These are phyloP conservation scores for Hystrix cristata DNA, from an alignment of 2,113 vertebrate genomes.

Conservation along the genomic window DNA sequence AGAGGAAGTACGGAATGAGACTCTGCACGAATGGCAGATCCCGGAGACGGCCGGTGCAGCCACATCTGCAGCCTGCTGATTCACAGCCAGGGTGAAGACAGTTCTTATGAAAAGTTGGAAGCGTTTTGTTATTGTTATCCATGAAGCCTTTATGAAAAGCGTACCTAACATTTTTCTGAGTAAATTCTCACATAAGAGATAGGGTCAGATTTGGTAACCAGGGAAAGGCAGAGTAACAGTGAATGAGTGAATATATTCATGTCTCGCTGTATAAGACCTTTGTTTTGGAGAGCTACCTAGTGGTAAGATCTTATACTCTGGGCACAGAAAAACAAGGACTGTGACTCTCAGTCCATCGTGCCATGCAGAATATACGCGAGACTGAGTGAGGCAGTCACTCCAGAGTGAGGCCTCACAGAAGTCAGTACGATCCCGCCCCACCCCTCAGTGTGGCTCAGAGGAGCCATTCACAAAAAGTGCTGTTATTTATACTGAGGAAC, in stretches of 20 bases:
- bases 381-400: not conserved
- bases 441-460: not conserved
- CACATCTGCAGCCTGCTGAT: not conserved
- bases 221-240: not conserved
- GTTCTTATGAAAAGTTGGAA: not conserved
- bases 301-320: not conserved
- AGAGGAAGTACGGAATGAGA: not conserved
- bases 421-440: rapidly evolving
- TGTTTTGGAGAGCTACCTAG: not conserved
- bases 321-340: not conserved
- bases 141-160: not conserved
- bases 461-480: not conserved
- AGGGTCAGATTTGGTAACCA: not conserved
- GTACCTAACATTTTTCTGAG: not conserved
- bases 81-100: not conserved
- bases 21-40: not conserved
- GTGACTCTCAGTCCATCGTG: not conserved
- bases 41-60: not conserved
- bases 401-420: not conserved
- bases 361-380: not conserved
- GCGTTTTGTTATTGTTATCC: not conserved
- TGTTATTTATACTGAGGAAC: not conserved
- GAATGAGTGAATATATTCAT: not conserved
- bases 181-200: not conserved
- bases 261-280: not conserved